phyloP scores from a whole-genome alignment of 2,113 vertebrate species.

The Dasyornis broadbenti region DNA sequence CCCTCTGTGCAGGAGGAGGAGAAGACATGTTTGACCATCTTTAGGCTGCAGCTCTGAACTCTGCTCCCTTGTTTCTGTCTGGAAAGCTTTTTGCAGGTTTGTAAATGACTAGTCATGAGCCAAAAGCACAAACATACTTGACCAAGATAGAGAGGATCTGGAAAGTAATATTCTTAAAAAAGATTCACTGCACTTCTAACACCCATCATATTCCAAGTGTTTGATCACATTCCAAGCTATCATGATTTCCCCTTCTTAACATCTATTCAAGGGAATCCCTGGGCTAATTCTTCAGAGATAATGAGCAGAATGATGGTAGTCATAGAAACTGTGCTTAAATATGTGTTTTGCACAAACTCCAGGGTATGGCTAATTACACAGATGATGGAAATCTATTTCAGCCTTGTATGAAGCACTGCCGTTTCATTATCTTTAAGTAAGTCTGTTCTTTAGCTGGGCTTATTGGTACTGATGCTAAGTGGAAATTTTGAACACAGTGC shows the following conservation, averaged over 20 bases:
- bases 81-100: neutral
- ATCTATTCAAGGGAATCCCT: neutral
- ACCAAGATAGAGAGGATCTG: neutral
- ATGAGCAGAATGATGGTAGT: constrained; percentile 18
- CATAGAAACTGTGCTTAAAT: constrained; percentile 44
- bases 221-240: neutral
- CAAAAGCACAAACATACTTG: neutral
- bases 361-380: neutral
- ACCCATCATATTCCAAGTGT: neutral
- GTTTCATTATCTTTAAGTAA: neutral
- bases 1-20: neutral
- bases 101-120: neutral
- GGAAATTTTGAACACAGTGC: neutral
- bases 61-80: neutral
- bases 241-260: neutral
- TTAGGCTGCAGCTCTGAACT: neutral
- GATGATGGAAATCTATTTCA: neutral
- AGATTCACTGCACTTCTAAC: neutral
- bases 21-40: neutral
- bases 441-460: neutral
- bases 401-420: neutral
- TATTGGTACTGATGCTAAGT: neutral
- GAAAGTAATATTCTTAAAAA: neutral
- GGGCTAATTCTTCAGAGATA: neutral
- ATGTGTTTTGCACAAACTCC: neutral